Evolutionary conservation across 64 coral and sea anemone genomes (phyloP).

Genomic region (Dendrophyllia cribrosa): DNA sequence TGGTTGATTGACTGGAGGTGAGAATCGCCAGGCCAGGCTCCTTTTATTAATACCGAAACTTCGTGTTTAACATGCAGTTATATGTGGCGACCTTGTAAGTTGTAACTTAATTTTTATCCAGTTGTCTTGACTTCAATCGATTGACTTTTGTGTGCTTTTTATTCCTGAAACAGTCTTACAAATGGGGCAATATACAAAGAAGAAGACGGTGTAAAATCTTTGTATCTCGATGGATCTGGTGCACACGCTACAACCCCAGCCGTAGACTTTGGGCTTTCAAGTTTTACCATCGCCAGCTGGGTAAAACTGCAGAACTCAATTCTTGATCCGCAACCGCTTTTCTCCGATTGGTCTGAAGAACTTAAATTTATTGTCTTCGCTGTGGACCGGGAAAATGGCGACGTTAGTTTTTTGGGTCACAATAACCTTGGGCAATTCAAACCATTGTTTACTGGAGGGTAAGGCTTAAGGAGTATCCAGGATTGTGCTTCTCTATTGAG

Average conservation of each 20-base stretch:
- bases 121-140: too few species aligned
- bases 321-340: background rate
- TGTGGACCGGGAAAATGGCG: background rate
- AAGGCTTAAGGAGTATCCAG: too few species aligned
- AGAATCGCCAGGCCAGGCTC: too few species aligned
- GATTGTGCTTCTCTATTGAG: too few species aligned
- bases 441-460: background rate
- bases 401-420: background rate
- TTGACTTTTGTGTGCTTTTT: too few species aligned
- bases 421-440: background rate
- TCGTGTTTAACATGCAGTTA: too few species aligned
- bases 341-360: background rate
- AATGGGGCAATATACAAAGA: conserved; percentile 24
- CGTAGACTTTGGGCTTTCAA: background rate
- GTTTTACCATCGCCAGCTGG: conserved; percentile 37
- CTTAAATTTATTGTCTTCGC: background rate
- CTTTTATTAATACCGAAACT: too few species aligned
- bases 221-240: conserved; percentile 12
- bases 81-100: too few species aligned
- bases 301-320: background rate
- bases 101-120: too few species aligned
- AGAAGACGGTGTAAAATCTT: background rate
- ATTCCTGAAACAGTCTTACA: background rate
- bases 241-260: conserved; percentile 19
- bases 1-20: too few species aligned